Conservation (phyloP, 2,888 invertebrate genomes). For the Syritta pipiens region DNA sequence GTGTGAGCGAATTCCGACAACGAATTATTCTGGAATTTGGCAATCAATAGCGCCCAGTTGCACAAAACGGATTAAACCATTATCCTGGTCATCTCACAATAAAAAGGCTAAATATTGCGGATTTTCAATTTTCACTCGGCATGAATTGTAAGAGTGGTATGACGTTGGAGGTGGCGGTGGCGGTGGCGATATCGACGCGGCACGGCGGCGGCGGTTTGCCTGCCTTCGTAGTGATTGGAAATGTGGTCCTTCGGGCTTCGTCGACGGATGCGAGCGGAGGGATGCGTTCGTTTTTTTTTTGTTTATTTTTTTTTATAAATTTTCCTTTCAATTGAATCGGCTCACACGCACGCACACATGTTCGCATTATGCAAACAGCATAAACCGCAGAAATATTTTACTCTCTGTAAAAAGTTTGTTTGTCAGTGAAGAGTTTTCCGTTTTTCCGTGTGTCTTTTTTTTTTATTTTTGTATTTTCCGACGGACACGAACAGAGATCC, state of each 20-base stretch:
- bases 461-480: slow-evolving; percentile 3
- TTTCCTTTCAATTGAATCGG: slow-evolving; percentile 60
- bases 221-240: slow-evolving; percentile 40
- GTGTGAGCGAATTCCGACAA: slow-evolving; percentile 64
- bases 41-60: slow-evolving; percentile 68
- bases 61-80: slow-evolving; percentile 66
- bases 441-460: slow-evolving; percentile 13
- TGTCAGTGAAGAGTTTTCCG: slow-evolving; percentile 13
- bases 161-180: not conserved
- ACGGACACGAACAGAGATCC: not conserved
- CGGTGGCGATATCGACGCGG: not conserved
- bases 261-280: slow-evolving; percentile 22
- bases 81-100: slow-evolving; percentile 69
- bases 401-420: slow-evolving; percentile 46
- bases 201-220: slow-evolving; percentile 8
- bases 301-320: slow-evolving; percentile 34
- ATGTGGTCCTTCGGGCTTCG: slow-evolving; percentile 45
- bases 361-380: slow-evolving; percentile 44
- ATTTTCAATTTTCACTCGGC: slow-evolving; percentile 62
- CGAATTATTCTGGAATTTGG: slow-evolving; percentile 67
- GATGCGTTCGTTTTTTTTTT: slow-evolving; percentile 33
- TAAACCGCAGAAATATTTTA: slow-evolving; percentile 63
- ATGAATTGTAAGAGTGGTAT: slow-evolving; percentile 52
- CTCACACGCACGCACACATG: slow-evolving; percentile 27
- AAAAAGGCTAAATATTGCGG: slow-evolving; percentile 69